Evolutionary conservation across 2,888 invertebrate genomes (phyloP).

Genomic region (Synanthedon formicaeformis): DNA sequence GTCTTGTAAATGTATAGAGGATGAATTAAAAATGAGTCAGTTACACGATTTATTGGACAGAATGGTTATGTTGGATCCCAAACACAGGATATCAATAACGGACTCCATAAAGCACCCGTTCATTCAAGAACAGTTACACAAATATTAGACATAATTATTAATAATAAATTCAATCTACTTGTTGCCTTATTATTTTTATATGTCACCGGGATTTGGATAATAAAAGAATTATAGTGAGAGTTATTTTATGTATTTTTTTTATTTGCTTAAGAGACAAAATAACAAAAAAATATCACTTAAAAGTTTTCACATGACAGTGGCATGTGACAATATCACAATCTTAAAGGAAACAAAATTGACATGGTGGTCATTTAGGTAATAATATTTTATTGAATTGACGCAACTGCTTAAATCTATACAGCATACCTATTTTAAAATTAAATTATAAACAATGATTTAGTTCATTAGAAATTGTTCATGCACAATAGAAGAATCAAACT

Average conservation of each 20-base stretch:
- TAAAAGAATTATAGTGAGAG: slow-evolving; percentile 37
- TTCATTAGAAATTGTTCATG: too few species aligned
- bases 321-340: slow-evolving; percentile 49
- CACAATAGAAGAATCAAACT: too few species aligned
- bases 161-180: slow-evolving; percentile 5
- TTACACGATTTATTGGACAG: slow-evolving; percentile 93
- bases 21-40: slow-evolving; percentile 89
- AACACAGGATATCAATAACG: slow-evolving; percentile 87
- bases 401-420: slow-evolving; percentile 18
- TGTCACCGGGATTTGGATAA: slow-evolving; percentile 8
- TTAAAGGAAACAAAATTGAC: slow-evolving; percentile 37
- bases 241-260: slow-evolving; percentile 29
- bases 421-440: too few species aligned
- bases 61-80: slow-evolving; percentile 89
- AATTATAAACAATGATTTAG: too few species aligned
- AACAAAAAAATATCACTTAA: slow-evolving; percentile 63
- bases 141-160: slow-evolving; percentile 14
- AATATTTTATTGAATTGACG: slow-evolving; percentile 27
- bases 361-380: slow-evolving; percentile 9
- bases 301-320: slow-evolving; percentile 28
- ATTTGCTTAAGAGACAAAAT: slow-evolving; percentile 46
- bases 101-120: slow-evolving; percentile 94
- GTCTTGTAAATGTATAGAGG: slow-evolving; percentile 83
- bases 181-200: background rate
- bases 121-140: slow-evolving; percentile 67